Conservation (phyloP, 2,113 vertebrate species). For the Odontophorus gujanensis region DNA sequence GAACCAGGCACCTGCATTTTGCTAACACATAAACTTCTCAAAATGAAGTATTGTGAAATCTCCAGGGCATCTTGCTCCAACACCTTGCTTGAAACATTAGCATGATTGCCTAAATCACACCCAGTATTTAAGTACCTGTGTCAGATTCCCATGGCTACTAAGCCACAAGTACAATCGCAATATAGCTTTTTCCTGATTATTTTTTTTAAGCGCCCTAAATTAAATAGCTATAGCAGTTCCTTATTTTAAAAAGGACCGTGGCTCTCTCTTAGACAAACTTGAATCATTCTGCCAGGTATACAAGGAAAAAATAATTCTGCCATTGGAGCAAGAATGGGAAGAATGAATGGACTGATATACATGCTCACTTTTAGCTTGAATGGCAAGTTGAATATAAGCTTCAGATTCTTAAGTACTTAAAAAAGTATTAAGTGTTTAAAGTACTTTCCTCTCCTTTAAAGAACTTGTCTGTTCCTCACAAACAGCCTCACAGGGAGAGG, state of each 20-base stretch:
- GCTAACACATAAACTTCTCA: background rate
- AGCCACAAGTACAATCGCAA: background rate
- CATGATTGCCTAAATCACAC: background rate
- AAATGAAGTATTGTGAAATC: background rate
- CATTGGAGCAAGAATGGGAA: background rate
- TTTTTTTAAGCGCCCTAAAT: background rate
- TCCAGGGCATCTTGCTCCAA: background rate
- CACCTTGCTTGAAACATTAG: background rate
- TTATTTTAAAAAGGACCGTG: background rate
- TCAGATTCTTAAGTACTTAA: background rate
- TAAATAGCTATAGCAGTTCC: background rate
- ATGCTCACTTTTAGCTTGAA: background rate
- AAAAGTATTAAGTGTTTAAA: background rate
- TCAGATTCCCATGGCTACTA: background rate
- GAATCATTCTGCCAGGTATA: background rate
- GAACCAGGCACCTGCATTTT: background rate
- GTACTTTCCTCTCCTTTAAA: background rate
- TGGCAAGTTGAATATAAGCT: background rate
- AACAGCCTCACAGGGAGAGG: accelerated
- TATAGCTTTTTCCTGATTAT: background rate
- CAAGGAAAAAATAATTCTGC: background rate
- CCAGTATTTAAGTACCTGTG: background rate
- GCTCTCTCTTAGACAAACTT: background rate
- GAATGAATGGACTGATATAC: background rate
- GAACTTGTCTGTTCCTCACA: background rate